Evolutionary conservation across 2,113 vertebrate genomes (phyloP).

Genomic region (Strix uralensis): DNA sequence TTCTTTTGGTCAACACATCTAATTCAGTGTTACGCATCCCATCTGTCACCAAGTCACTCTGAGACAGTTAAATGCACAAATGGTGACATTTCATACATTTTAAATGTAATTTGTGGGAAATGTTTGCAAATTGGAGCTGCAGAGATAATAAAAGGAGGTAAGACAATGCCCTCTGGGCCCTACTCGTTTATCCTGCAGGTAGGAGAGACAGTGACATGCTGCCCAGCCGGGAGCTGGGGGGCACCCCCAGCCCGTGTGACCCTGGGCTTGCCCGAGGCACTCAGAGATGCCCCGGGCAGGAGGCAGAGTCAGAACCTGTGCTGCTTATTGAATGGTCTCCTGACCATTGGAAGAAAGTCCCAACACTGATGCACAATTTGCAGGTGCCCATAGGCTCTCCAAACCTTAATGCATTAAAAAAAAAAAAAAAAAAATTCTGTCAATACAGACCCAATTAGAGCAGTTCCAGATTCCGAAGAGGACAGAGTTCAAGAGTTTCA

Average conservation of each 20-base stretch:
- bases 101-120: neutral
- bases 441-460: accelerated
- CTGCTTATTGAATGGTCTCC: accelerated
- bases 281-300: neutral
- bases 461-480: neutral
- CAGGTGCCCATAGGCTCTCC: neutral
- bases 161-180: neutral
- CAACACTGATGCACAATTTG: accelerated
- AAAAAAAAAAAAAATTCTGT: neutral
- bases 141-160: neutral
- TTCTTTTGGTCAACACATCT: neutral
- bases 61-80: neutral
- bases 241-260: accelerated
- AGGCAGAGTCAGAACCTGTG: neutral
- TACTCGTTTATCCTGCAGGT: neutral
- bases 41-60: neutral
- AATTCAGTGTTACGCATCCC: neutral
- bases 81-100: constrained; percentile 4
- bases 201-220: accelerated
- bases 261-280: neutral
- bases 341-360: accelerated
- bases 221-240: accelerated
- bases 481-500: neutral
- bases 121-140: neutral
- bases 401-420: neutral